Evolutionary conservation across 1,140 invertebrate species (phyloP), one percentile per base, ranked within the genome.

Genomic region (Ostrea denselamellosa): DNA sequence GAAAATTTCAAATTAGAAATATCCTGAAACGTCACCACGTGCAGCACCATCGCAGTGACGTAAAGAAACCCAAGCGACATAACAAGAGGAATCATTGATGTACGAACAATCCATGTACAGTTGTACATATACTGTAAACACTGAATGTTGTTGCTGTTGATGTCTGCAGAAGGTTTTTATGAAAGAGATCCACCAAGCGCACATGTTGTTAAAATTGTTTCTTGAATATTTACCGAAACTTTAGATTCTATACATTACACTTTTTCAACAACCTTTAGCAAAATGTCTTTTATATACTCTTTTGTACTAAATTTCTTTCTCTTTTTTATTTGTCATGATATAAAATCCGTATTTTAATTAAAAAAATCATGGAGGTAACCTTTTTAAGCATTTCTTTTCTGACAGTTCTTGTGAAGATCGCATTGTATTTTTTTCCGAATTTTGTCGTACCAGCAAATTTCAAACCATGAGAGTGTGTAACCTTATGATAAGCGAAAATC

Each of bases 41-140:
- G 14, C 22, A 28, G 14, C 68, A 77, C 28, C 68, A 77, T 25
- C 68, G 68, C 9, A 77, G 25, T 34, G 68, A 77, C 25, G 68
- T 77, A 8, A 77, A 77, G 28, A 44, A 77, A 44, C 68, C 68
- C 12, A 77, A 77, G 25, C 68, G 68, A 28, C 68, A 77, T 77
- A 77, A 10, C 68, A 77, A 77, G 25, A 77, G 68, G 68, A 34
- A 25, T 10, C 28, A 77, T 14, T 12, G 22, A 4, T 44, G 2
- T 44, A 44, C 2, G 34, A 44, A 44, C 34, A 44, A 44, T 5
- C 34, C 34, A 28, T n/a, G 9, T 5, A 28, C 5, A 28, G 22
- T 77, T 77, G 22, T 77, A 77, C 68, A 77, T 77, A 14, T 28
- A 34, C 10, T 10, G 12, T 34, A 28, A 71, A 71, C 28, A 34